Evolutionary conservation across 2,797 vertebrate genomes (phyloP).

Genomic region (Tarsius wallacei): DNA sequence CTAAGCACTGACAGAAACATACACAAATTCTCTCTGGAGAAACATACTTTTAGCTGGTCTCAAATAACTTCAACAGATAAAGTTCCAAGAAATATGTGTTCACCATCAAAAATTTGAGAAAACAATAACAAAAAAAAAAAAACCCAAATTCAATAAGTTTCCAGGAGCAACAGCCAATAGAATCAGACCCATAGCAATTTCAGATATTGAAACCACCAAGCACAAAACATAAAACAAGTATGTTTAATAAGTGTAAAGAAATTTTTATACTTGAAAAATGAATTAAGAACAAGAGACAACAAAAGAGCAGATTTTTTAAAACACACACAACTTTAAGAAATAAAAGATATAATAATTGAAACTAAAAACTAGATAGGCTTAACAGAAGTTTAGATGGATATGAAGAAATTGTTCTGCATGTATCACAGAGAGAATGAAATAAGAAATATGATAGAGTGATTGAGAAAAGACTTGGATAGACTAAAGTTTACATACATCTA

Average conservation of each 20-base stretch:
- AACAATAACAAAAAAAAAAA: background rate
- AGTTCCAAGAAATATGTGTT: background rate
- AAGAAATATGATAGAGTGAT: background rate
- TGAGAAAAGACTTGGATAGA: background rate
- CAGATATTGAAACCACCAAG: background rate
- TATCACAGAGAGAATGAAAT: background rate
- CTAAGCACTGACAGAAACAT: background rate
- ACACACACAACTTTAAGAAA: background rate
- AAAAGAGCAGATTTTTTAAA: background rate
- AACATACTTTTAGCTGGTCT: background rate
- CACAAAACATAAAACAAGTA: slow-evolving; percentile 1
- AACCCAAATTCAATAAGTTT: background rate
- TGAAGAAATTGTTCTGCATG: background rate
- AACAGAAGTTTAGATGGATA: background rate
- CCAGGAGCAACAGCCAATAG: background rate
- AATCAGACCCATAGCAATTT: background rate
- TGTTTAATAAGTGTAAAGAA: background rate
- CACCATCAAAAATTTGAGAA: background rate
- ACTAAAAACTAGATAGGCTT: background rate
- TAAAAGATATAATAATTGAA: slow-evolving; percentile 7
- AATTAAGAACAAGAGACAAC: background rate
- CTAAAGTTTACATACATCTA: background rate
- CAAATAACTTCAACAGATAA: background rate
- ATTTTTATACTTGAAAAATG: background rate
- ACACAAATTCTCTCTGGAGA: background rate